Conservation (phyloP, 2,113 vertebrate genomes). For the Upupa epops region DNA sequence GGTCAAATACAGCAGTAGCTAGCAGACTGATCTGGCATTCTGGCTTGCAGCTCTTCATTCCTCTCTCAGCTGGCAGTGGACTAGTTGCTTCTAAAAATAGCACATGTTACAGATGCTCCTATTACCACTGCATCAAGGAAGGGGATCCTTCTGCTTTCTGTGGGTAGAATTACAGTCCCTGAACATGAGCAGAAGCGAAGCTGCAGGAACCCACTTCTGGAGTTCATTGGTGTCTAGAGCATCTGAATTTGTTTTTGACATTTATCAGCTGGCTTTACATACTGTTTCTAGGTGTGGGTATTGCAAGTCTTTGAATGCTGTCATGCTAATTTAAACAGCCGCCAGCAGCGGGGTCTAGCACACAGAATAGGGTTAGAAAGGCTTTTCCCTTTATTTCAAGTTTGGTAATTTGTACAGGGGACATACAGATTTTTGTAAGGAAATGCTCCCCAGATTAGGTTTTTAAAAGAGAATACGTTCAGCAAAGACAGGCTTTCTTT, state of each 20-base stretch:
- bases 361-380: neutral
- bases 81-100: conserved; percentile 41
- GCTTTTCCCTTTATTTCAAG: neutral
- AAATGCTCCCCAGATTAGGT: neutral
- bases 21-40: neutral
- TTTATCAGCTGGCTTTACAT: neutral
- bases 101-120: conserved; percentile 3
- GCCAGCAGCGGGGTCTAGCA: neutral
- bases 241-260: neutral
- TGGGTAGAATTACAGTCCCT: neutral
- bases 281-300: neutral
- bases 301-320: neutral
- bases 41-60: neutral
- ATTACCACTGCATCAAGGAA: neutral
- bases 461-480: neutral
- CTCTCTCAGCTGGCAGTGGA: neutral
- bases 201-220: neutral
- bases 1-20: neutral
- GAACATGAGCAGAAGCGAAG: neutral
- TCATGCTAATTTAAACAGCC: neutral
- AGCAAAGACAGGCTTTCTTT: neutral
- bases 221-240: neutral
- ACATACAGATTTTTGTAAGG: neutral
- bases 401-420: neutral
- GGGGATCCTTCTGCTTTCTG: neutral